Percentiles rank a stretch among this genome's conserved stretches.
Evolutionary conservation across 2,797 vertebrate genomes (phyloP).

Genomic region (Myiotriccus ornatus): DNA sequence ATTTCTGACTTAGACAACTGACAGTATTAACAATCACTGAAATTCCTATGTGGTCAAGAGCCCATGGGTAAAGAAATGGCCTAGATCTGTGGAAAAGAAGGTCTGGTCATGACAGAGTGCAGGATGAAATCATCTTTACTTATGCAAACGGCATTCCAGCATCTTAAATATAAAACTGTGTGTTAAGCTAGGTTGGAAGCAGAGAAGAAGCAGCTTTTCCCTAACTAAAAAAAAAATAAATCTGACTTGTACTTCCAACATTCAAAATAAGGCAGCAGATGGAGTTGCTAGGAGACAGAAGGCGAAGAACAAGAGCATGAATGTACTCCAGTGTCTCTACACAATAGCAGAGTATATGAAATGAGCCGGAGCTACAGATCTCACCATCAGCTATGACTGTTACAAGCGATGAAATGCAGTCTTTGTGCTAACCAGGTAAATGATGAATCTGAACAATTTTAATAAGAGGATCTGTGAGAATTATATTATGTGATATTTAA

Average conservation of each 20-base stretch:
- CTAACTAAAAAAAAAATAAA: slow-evolving; percentile 28
- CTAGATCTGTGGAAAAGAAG: not conserved
- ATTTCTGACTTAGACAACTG: not conserved
- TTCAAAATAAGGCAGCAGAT: slow-evolving; percentile 60
- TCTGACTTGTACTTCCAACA: slow-evolving; percentile 44
- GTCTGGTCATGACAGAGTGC: not conserved
- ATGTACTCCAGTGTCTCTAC: slow-evolving; percentile 31
- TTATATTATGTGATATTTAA: not conserved
- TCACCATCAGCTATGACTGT: not conserved
- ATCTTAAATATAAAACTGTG: not conserved
- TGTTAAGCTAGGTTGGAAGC: not conserved
- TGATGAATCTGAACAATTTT: not conserved
- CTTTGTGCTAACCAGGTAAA: slow-evolving; percentile 1
- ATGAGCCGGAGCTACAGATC: not conserved
- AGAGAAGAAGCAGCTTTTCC: slow-evolving; percentile 25
- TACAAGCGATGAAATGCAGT: not conserved
- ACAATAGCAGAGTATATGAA: slow-evolving; percentile 32
- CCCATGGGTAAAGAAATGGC: not conserved
- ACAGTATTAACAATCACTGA: not conserved
- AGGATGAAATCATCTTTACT: not conserved
- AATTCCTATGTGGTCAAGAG: not conserved
- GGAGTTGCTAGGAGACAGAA: slow-evolving; percentile 73
- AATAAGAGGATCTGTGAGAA: not conserved
- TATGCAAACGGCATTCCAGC: not conserved
- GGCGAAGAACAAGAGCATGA: slow-evolving; percentile 48